Base-by-base conservation (phyloP, 2,888 invertebrate genomes). In the Luffia ferchaultella region DNA sequence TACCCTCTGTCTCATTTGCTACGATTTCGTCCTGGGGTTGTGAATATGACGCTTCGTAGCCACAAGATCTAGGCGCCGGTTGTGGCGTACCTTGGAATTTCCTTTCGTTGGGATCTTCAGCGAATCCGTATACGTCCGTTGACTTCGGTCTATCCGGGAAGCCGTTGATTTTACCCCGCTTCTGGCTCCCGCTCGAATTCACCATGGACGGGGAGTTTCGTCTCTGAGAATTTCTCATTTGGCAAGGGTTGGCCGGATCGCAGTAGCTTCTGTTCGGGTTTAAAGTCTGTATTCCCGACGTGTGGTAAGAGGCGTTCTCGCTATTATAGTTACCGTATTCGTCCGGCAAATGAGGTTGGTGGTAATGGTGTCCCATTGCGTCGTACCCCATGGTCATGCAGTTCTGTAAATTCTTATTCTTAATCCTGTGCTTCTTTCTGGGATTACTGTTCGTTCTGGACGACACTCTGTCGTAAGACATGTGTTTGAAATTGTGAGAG, bases 71-170 rank as follows among this genome's bases (percentile, higher is more conserved):
- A 1, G 78, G 78, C 18, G 86, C 85, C 3, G 87, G 86, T 55
- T 86, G 73, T 52, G 86, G 86, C 1, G 75, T 64, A 60, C 65
- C 76, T 60, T 68, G 85, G 55, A 73, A 86, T 42, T 60, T 69
- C 53, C 77, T 71, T 54, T 82, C 82, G 49, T 73, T 71, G 5
- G 79, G 76, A 49, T 82, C 83, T 50, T 84, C 83, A 1, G 79
- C 67, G 59, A 87, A 88, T 53, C 87, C 87, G 55, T 85, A 87
- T 58, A 87, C 68, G 55, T 87, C 87, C 15, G 87, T 87, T 41
- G 87, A 87, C 61, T 87, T 87, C 1, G 88, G 88, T 41, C 90
- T 78, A 57, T 91, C 90, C 46, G 89, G 89, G 57, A 88, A 88
- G 44, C 68, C 70, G 52, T 76, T 80, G 2, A 62, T 80, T 62